Evolutionary conservation across 1,140 invertebrate genomes (phyloP), one percentile per base, ranked within the genome.

Genomic region (Sminthurides bifidus): DNA sequence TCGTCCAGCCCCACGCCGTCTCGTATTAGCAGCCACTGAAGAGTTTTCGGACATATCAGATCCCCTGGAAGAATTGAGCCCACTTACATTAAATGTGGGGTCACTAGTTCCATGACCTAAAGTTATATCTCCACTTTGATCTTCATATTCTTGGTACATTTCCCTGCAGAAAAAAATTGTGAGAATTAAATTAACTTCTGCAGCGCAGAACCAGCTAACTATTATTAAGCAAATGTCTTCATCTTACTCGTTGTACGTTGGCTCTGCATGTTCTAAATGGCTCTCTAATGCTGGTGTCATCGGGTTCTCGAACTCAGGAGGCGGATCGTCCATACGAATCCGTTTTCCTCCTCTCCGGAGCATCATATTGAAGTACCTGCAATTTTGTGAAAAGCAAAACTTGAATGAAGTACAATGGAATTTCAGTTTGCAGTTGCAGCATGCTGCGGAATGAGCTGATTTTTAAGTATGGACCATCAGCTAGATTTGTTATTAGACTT

Each of bases 261-360:
- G 2, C 72, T 76, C 52, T 68, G 71, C 68, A 44, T 73, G 70
- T 45, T 72, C 71, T 19, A 56, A 64, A 21, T 43, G 30, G 17
- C 6, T 29, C 2, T 37, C 48, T 33, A 15, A 73, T 12, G 81
- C 79, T 1, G 82, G 82, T 21, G 82, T 85, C 81, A 84, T 84
- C 0, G 83, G 82, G 55, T 80, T 81, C 23, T 87, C 85, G 68
- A 87, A 88, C 68, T 88, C 85, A 21, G 83, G 84, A 45, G 85
- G 85, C 12, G 77, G 77, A 53, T 52, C 54, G 24, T 56, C 87
- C 84, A 92, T 88, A 38, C 87, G 82, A 66, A 90, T 91, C 51
- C 86, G 77, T 73, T 90, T 91, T 45, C 87, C 87, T 63, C 85
- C 85, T 56, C 84, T 75, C 59, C 84, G 77, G 69, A 85, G 81